These are phyloP conservation scores for Tanypteryx hageni DNA, from an alignment of 2,888 invertebrate species.

Conservation along the genomic window DNA sequence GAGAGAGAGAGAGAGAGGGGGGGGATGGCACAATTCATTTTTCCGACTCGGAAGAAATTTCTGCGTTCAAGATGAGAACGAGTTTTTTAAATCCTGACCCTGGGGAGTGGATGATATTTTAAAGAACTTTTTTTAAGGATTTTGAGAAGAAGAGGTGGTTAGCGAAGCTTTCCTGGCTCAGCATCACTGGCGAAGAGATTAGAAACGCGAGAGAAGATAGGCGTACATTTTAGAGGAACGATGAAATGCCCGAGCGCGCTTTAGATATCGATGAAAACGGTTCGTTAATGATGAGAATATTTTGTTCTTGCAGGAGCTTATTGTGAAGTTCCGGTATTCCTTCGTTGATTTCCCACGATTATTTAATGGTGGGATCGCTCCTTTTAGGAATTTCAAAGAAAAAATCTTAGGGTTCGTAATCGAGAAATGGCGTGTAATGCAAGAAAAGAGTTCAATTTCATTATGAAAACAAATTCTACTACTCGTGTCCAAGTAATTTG, in stretches of 20 bases:
- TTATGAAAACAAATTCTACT: too few relatives aligned
- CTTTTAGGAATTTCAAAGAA: too few relatives aligned
- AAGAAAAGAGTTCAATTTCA: too few relatives aligned
- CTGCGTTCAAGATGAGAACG: neutral
- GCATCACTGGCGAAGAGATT: neutral
- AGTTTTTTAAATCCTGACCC: neutral
- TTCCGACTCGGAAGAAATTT: neutral
- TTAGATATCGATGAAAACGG: neutral
- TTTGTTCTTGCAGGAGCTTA: neutral
- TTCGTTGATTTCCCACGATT: neutral
- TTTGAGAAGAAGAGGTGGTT: neutral
- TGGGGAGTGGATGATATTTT: neutral
- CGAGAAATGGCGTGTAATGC: too few relatives aligned
- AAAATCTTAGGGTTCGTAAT: too few relatives aligned
- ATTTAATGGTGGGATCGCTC: too few relatives aligned
- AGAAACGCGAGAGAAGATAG: neutral
- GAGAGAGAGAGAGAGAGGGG: neutral
- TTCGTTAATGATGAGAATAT: neutral
- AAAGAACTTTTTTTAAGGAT: neutral
- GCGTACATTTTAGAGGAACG: neutral
- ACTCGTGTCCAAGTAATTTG: too few relatives aligned
- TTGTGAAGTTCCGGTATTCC: neutral
- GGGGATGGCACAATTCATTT: neutral
- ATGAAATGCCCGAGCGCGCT: neutral
- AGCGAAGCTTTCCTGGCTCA: neutral